Conservation (phyloP, 2,797 vertebrate species). For the Sebastes matsubarae region DNA sequence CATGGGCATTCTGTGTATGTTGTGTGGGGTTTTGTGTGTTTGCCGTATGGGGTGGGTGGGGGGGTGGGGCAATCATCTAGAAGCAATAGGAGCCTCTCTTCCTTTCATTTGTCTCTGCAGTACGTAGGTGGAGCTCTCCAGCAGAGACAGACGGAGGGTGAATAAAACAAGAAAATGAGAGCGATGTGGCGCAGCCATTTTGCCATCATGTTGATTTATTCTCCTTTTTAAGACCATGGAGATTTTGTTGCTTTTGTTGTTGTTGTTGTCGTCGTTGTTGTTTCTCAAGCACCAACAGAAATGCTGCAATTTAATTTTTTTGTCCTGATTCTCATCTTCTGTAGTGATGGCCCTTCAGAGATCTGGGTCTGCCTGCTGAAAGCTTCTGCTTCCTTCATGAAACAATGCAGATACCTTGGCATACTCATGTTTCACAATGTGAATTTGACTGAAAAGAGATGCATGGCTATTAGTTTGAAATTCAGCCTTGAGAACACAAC, state of each 20-base stretch:
- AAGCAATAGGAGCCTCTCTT: conserved; percentile 44
- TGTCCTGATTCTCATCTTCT: not conserved
- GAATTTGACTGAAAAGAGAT: not conserved
- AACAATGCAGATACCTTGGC: not conserved
- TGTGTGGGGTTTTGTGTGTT: conserved; percentile 11
- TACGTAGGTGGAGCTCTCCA: conserved; percentile 56
- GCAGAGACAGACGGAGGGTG: conserved; percentile 27
- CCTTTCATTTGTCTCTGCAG: conserved; percentile 43
- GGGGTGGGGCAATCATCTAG: conserved; percentile 22
- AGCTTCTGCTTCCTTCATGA: not conserved
- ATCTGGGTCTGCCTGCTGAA: not conserved
- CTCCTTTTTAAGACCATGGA: conserved; percentile 16
- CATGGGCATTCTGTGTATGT: conserved; percentile 1
- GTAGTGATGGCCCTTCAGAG: not conserved
- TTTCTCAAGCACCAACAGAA: conserved; percentile 8
- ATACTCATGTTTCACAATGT: not conserved
- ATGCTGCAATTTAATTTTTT: conserved; percentile 4
- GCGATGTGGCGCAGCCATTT: conserved; percentile 34
- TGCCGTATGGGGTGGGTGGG: not conserved
- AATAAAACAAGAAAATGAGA: conserved; percentile 50
- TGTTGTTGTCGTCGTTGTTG: not conserved
- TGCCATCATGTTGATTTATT: conserved; percentile 42
- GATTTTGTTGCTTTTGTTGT: not conserved
- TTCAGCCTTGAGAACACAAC: conserved; percentile 17
- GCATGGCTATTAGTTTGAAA: conserved; percentile 1